phyloP scores from a whole-genome alignment of 2,888 invertebrate species.

The Tillus elongatus region DNA sequence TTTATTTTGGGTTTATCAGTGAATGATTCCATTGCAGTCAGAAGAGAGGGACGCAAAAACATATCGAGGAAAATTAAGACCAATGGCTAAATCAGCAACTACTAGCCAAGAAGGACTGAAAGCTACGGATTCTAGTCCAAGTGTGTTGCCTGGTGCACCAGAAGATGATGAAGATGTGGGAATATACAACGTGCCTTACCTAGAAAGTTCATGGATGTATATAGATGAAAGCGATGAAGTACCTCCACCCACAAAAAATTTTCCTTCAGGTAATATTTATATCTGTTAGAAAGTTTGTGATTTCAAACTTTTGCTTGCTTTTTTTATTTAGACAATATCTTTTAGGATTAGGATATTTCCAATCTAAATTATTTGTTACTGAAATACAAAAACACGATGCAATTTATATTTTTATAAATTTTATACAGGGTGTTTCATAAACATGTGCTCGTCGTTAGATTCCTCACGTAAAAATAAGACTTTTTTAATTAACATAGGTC shows the following conservation, averaged over 20 bases:
- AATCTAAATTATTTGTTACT: too few species aligned
- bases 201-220: constrained; percentile 64
- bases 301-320: constrained; percentile 6
- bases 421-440: too few species aligned
- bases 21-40: constrained; percentile 43
- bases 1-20: too few species aligned
- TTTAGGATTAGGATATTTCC: too few species aligned
- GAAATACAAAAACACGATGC: too few species aligned
- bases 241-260: constrained; percentile 33
- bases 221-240: constrained; percentile 64
- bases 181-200: constrained; percentile 66
- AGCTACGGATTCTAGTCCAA: constrained; percentile 57
- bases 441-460: too few species aligned
- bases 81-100: constrained; percentile 62
- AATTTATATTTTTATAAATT: too few species aligned
- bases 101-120: constrained; percentile 59
- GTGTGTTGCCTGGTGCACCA: constrained; percentile 44
- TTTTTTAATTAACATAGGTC: too few species aligned
- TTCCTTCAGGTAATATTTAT: constrained; percentile 22
- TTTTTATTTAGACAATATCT: background rate
- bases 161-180: constrained; percentile 61
- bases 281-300: too few species aligned
- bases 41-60: constrained; percentile 63
- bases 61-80: constrained; percentile 43
- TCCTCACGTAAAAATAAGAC: too few species aligned